These are phyloP conservation scores for Lynx canadensis DNA, from an alignment of 2,113 vertebrate species.

Conservation along the genomic window DNA sequence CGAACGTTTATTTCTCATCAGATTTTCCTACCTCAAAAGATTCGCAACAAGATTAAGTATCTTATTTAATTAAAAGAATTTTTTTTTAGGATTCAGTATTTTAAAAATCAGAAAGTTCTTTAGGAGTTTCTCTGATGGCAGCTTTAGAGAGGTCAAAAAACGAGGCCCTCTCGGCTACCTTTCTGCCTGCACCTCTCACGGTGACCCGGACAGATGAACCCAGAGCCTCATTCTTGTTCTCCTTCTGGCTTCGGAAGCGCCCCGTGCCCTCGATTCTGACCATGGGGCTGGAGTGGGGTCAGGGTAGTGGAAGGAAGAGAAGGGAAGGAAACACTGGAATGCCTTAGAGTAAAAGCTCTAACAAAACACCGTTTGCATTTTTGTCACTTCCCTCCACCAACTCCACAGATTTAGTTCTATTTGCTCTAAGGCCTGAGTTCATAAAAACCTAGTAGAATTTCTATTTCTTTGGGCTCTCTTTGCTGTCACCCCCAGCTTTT, in stretches of 20 bases:
- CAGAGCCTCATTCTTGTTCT: neutral
- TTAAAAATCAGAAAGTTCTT: neutral
- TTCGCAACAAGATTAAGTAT: neutral
- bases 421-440: neutral
- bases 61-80: neutral
- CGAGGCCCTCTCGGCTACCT: neutral
- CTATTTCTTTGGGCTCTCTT: neutral
- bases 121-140: slow-evolving; percentile 75
- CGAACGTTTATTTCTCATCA: slow-evolving; percentile 75
- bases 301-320: neutral
- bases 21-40: slow-evolving; percentile 54
- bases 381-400: accelerated
- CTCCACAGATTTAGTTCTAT: neutral
- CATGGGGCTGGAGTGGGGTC: neutral
- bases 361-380: neutral
- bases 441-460: slow-evolving; percentile 29
- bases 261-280: neutral
- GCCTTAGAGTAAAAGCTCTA: neutral
- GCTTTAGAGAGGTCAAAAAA: slow-evolving; percentile 72
- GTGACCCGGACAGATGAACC: neutral
- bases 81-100: neutral
- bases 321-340: neutral
- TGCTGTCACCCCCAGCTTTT: neutral
- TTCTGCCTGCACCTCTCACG: neutral
- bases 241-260: neutral